A percentile compares a stretch with the other conserved stretches of the same genome.
phyloP scores from a whole-genome alignment of 1,140 invertebrate genomes.

The Meteorus sp. region DNA sequence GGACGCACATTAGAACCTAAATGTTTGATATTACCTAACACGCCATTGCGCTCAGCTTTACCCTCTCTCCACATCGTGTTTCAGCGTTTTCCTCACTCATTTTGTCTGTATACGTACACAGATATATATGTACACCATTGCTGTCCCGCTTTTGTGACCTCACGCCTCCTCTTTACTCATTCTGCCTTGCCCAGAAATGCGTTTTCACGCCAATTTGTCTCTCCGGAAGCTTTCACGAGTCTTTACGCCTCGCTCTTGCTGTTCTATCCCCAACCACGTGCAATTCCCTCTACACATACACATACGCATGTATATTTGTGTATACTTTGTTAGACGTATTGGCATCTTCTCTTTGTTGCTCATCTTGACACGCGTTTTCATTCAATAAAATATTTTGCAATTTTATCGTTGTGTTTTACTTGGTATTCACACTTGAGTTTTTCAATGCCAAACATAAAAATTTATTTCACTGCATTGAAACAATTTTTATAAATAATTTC shows the following conservation, averaged over 20 bases:
- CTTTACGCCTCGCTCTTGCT: conserved; percentile 40
- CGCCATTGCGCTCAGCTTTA: neutral
- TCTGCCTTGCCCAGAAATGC: conserved; percentile 44
- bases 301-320: neutral
- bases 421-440: too few relatives aligned
- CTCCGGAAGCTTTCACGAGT: conserved; percentile 52
- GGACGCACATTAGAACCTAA: conserved; percentile 20
- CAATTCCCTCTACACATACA: conserved; percentile 7
- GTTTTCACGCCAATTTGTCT: conserved; percentile 50
- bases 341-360: neutral
- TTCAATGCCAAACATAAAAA: too few relatives aligned
- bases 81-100: neutral
- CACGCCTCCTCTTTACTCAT: conserved; percentile 30
- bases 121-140: too few relatives aligned
- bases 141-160: too few relatives aligned
- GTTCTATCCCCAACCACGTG: neutral
- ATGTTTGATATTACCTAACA: conserved; percentile 31
- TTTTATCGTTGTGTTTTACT: too few relatives aligned
- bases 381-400: too few relatives aligned
- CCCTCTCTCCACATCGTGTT: conserved; percentile 13
- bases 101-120: too few relatives aligned
- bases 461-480: too few relatives aligned
- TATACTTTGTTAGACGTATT: too few relatives aligned
- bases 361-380: too few relatives aligned
- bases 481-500: too few relatives aligned